Evolutionary conservation across 2,888 invertebrate genomes (phyloP), one percentile per base, ranked within the genome.

Genomic region (Cheilosia urbana): DNA sequence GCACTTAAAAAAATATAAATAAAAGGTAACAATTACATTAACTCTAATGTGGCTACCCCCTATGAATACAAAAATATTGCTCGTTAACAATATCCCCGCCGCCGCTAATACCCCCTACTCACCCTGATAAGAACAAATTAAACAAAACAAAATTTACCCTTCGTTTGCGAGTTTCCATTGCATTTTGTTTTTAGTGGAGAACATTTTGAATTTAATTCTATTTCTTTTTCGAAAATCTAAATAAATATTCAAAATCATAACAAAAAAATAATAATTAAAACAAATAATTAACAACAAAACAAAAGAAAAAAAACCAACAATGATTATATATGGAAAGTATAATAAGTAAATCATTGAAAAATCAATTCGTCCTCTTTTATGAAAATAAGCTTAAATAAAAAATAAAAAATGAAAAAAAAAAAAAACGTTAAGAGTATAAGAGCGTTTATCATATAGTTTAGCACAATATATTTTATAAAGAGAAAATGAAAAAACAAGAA

Each of bases 401-500:
- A 80, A 83, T 60, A 78, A 51, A 76, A 55, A 27, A 60, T 65
- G 66, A 73, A 68, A 76, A 55, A 73, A 73, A 75, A 80, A 84
- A 66, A 73, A 87, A 87, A 82, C 82, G 78, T 82, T 87, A 85
- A 80, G 78, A 82, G 65, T 87, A 83, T 87, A 87, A 87, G 87
- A 87, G 87, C 87, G 87, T 87, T 87, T 87, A 87, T 87, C 82
- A 87, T 87, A 87, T 87, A 87, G 87, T 87, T 87, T 87, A 87
- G 87, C 87, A 87, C 87, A 87, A 87, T 87, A 87, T 87, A 87
- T 87, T 87, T 87, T 87, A 87, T 87, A 87, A 87, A 87, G 73
- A 87, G 72, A 77, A 76, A 83, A 66, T 51, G 60, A 75, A 65
- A 82, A 71, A 65, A 68, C 53, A 68, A 49, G 53, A 63, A 63